Evolutionary conservation across 2,888 invertebrate species (phyloP).

Genomic region (Acanthosepion lycidas): DNA sequence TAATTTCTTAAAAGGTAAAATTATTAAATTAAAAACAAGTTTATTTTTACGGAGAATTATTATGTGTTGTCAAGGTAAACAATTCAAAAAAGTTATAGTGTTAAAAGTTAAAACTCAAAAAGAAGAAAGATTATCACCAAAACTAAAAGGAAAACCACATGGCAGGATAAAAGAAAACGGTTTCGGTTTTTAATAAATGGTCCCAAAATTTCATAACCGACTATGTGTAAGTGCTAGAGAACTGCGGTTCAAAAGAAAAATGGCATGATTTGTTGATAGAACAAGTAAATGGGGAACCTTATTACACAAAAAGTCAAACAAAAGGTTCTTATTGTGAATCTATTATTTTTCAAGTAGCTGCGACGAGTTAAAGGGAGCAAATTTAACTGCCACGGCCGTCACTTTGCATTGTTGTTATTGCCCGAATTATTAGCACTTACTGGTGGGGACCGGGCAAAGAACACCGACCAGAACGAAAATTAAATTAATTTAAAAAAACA

Average conservation of each 20-base stretch:
- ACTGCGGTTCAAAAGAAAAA: neutral
- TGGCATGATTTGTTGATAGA: neutral
- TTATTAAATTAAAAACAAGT: too few species aligned
- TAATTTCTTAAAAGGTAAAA: too few species aligned
- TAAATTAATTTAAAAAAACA: neutral
- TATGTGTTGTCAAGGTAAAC: too few species aligned
- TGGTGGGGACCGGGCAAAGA: neutral
- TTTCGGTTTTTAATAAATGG: too few species aligned
- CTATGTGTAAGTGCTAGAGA: neutral
- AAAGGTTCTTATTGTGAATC: neutral
- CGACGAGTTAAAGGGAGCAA: neutral
- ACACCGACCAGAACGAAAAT: neutral
- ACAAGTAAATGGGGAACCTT: neutral
- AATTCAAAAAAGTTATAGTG: too few species aligned
- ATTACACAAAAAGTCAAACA: neutral
- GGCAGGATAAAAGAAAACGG: too few species aligned
- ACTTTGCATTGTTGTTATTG: neutral
- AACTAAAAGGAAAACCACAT: too few species aligned
- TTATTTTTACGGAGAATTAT: too few species aligned
- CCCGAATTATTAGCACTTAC: neutral
- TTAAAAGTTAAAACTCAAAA: too few species aligned
- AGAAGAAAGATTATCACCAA: too few species aligned
- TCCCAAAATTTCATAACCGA: too few species aligned
- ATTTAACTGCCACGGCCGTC: neutral
- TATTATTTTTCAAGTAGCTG: slow-evolving; percentile 16